Conservation (phyloP, 2,113 vertebrate species). For the Toxotes chatareus region DNA sequence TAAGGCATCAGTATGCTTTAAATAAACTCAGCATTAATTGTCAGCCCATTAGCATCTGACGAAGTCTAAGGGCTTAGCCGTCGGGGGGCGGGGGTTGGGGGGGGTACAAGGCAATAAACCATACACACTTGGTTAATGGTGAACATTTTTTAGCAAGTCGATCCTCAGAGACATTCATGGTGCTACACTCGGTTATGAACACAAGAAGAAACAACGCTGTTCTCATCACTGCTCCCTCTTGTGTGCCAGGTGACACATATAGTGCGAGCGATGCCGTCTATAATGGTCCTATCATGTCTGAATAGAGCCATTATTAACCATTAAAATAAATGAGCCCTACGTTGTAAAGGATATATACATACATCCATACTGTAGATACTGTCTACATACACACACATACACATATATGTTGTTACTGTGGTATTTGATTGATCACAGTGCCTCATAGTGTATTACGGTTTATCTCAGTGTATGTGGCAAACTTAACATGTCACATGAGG, state of each 20-base stretch:
- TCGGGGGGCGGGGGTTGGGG: no score
- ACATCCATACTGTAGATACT: no score
- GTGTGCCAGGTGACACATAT: neutral
- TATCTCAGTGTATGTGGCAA: neutral
- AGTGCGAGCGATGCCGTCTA: neutral
- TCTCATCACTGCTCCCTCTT: neutral
- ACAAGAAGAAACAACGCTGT: neutral
- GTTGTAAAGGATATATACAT: neutral
- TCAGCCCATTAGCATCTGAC: neutral
- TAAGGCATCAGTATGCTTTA: neutral
- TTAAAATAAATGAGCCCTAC: neutral
- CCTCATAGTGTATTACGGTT: neutral
- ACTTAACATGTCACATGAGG: constrained; percentile 32
- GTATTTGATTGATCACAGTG: neutral
- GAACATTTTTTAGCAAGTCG: neutral
- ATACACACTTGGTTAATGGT: neutral
- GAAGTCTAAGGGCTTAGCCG: neutral
- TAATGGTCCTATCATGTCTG: neutral
- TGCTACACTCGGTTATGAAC: neutral
- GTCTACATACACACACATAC: no score
- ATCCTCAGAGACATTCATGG: neutral
- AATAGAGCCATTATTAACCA: neutral
- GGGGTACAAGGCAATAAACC: neutral
- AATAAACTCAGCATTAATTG: constrained; percentile 1
- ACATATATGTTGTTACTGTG: neutral